These are phyloP conservation scores for Bostrychus sinensis DNA, from an alignment of 2,113 vertebrate species.

Conservation along the genomic window DNA sequence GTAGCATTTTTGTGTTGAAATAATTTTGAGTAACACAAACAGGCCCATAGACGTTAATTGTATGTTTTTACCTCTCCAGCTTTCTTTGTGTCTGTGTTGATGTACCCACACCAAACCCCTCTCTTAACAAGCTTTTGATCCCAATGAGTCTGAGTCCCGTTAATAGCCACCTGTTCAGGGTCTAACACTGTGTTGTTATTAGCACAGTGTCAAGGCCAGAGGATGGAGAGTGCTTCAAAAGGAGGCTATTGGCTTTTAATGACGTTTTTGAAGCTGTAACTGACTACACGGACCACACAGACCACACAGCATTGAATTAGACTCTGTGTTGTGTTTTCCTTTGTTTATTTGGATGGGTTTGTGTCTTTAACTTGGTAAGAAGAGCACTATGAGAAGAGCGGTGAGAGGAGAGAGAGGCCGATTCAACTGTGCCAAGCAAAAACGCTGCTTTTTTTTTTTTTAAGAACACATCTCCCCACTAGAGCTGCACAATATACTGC, in stretches of 20 bases:
- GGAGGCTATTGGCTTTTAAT: conserved; percentile 68
- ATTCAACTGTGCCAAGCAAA: conserved; percentile 29
- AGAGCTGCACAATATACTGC: too few species aligned
- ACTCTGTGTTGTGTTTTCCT: conserved; percentile 47
- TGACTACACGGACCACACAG: conserved; percentile 22
- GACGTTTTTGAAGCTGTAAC: conserved; percentile 54
- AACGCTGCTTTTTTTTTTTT: conserved; percentile 23
- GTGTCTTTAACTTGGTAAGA: conserved; percentile 54
- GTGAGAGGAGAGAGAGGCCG: conserved; percentile 15
- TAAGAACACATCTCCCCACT: conserved; percentile 26
- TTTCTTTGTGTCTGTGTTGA: not conserved
- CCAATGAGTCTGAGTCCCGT: conserved; percentile 44
- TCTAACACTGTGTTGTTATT: conserved; percentile 57
- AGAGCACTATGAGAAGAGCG: conserved; percentile 42
- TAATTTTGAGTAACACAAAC: too few species aligned
- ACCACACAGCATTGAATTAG: conserved; percentile 31
- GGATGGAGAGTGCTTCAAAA: conserved; percentile 32
- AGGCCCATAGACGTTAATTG: too few species aligned
- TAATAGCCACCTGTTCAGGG: conserved; percentile 66
- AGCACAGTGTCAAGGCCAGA: conserved; percentile 26
- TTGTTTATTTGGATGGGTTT: conserved; percentile 54
- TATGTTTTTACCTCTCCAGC: not conserved
- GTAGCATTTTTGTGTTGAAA: too few species aligned
- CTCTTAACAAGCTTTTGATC: conserved; percentile 47
- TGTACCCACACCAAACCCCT: conserved; percentile 18